Evolutionary conservation across 2,888 invertebrate species (phyloP), one percentile per base, ranked within the genome.

Genomic region (Pilophorus perplexus): DNA sequence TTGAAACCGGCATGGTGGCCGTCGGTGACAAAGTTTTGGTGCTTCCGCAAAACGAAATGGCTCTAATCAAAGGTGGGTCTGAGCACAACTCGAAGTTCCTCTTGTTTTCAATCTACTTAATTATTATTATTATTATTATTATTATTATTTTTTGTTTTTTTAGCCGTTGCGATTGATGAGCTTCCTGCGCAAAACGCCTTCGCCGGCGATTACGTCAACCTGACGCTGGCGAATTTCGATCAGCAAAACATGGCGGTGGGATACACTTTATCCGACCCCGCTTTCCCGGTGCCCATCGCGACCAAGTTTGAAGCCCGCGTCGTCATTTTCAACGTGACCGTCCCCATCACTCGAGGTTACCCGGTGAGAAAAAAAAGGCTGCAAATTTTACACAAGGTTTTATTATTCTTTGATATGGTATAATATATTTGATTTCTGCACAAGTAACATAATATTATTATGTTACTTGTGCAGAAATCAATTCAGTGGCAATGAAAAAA

Each of bases 181-280:
- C 75, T 82, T 67, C 76, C 86, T 1, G 83, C 83, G 67, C 83
- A 82, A 70, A 83, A 85, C 64, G 93, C 88, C 0, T 98, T 95
- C 80, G 96, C 97, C 68, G 98, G 98, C 16, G 98, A 99, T 77
- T 92, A 93, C 78, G 88, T 91, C 0, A 84, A 87, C 48, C 81
- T 95, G 0, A 90, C 89, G 0, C 76, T 99, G 23, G 84, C 88
- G 1, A 89, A 89, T 23, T 82, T 93, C 40, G 93, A 94, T 73
- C 87, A 88, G 77, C 88, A 88, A 73, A 91, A 90, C 76, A 85
- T 96, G 1, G 84, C 84, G 5, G 82, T 93, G 55, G 99, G 99
- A 0, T 89, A 86, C 77, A 85, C 99, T 40, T 77, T 98, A 12
- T 95, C 94, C 78, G 91, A 93, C 77, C 85, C 87, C 0, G 79